Evolutionary conservation across 2,888 invertebrate species (phyloP).

Genomic region (Drosophila recens): DNA sequence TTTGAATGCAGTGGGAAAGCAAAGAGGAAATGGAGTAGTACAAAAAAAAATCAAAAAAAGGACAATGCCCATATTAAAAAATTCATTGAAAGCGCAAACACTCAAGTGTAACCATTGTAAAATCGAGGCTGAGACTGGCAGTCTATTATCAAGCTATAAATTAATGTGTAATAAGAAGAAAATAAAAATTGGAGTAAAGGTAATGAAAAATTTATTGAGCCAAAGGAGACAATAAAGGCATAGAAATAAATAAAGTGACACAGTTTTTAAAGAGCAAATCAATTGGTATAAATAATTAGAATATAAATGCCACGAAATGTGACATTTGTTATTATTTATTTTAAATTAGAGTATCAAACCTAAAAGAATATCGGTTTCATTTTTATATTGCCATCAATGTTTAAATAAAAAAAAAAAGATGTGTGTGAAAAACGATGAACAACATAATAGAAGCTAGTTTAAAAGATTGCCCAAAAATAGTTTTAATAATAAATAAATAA

Average conservation of each 20-base stretch:
- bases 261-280: not conserved
- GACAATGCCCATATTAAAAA: conserved; percentile 63
- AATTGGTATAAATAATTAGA: not conserved
- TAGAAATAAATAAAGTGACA: not conserved
- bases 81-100: conserved; percentile 55
- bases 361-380: no score
- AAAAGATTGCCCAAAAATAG: no score
- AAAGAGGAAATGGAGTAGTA: conserved; percentile 11
- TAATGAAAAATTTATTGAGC: not conserved
- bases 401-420: no score
- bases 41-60: conserved; percentile 8
- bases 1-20: conserved; percentile 30
- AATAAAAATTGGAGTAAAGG: not conserved
- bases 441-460: no score
- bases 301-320: no score
- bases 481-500: no score
- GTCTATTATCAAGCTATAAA: conserved; percentile 38
- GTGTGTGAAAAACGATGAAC: no score
- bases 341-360: no score
- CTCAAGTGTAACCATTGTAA: conserved; percentile 11
- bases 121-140: not conserved
- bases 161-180: conserved; percentile 30
- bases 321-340: no score
- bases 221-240: not conserved
- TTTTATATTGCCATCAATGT: no score